Evolutionary conservation across 1,140 invertebrate genomes (phyloP).

Genomic region (Halesus radiatus): DNA sequence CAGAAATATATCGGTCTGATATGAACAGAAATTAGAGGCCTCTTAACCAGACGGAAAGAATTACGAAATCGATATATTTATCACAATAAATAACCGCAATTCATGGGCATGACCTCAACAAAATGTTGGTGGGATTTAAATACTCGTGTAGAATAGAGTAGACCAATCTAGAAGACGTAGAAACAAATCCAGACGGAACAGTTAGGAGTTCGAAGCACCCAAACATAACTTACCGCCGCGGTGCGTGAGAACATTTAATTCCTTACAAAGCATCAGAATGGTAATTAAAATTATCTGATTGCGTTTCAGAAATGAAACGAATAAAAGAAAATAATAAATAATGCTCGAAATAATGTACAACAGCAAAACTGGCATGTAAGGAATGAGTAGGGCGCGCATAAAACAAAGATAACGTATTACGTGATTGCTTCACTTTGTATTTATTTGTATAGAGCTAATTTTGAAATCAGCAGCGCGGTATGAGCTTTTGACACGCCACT

Average conservation of each 20-base stretch:
- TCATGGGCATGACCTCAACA: no score
- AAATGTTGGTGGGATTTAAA: no score
- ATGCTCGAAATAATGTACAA: slow-evolving; percentile 45
- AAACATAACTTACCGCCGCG: slow-evolving; percentile 31
- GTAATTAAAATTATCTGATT: slow-evolving; percentile 57
- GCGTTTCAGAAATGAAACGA: slow-evolving; percentile 54
- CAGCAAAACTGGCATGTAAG: slow-evolving; percentile 33
- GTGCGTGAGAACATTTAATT: slow-evolving; percentile 55
- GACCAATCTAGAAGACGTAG: no score
- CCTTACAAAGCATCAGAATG: slow-evolving; percentile 53
- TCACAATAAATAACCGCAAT: no score
- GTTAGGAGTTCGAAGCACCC: background rate
- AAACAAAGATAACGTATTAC: slow-evolving; percentile 50
- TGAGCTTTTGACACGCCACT: slow-evolving; percentile 48
- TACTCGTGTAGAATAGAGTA: no score
- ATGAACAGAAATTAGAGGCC: no score
- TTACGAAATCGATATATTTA: no score
- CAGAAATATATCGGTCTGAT: no score
- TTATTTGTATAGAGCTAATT: slow-evolving; percentile 54
- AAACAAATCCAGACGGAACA: slow-evolving; percentile 16
- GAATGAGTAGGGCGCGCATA: slow-evolving; percentile 36
- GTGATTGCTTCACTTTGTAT: slow-evolving; percentile 52
- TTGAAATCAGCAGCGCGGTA: slow-evolving; percentile 51
- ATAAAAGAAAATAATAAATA: slow-evolving; percentile 56
- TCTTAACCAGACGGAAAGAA: no score